These are phyloP conservation scores for Wiebesia pumilae DNA, from an alignment of 1,140 invertebrate species.

Conservation along the genomic window DNA sequence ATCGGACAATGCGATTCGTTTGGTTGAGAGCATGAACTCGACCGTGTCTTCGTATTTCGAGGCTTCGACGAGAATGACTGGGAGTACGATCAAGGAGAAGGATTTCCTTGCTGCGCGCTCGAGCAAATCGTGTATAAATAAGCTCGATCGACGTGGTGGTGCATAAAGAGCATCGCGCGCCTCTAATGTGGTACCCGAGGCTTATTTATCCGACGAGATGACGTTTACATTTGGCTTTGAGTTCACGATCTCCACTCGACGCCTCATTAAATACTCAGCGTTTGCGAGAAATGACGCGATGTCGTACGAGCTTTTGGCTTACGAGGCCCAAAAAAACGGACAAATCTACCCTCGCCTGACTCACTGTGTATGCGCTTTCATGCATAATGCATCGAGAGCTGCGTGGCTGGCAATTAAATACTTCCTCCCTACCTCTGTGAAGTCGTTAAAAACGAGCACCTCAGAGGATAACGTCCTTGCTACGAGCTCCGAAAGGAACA, in stretches of 20 bases:
- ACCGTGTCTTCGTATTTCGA: too few relatives aligned
- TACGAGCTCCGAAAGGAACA: slow-evolving; percentile 5
- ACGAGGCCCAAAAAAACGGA: too few relatives aligned
- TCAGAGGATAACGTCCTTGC: slow-evolving; percentile 2
- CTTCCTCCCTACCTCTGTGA: background rate
- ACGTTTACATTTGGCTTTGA: background rate
- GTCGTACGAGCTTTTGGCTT: too few relatives aligned
- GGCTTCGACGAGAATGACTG: too few relatives aligned
- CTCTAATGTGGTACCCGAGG: background rate
- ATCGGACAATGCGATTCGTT: background rate
- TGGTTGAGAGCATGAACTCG: too few relatives aligned
- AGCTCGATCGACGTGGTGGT: background rate
- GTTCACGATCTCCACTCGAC: background rate
- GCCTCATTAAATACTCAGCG: background rate
- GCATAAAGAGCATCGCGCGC: background rate
- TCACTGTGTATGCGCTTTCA: background rate
- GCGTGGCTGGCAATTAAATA: slow-evolving; percentile 12
- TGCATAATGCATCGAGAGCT: slow-evolving; percentile 35
- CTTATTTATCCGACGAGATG: background rate
- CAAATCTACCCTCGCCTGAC: background rate
- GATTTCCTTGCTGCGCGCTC: background rate
- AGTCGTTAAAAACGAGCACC: slow-evolving; percentile 36
- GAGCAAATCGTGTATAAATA: background rate
- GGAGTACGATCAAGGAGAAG: background rate
- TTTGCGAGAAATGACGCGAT: too few relatives aligned